Base-by-base conservation (phyloP, 1,140 invertebrate species). In the Drosophila fuyamai region DNA sequence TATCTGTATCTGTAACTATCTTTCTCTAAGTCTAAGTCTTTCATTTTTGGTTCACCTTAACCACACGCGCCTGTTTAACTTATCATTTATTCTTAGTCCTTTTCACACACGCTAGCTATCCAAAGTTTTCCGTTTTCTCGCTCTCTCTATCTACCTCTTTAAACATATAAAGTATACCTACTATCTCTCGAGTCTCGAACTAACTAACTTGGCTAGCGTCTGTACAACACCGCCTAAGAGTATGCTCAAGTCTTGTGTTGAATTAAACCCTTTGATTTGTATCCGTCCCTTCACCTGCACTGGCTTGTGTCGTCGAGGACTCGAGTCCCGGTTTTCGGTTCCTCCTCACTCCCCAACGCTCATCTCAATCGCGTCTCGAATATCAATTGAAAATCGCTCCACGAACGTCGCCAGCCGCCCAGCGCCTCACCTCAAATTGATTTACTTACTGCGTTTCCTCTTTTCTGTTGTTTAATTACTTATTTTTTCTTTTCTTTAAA, bases 221-320 rank as follows among this genome's bases (percentile, higher is more conserved):
- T 83, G 79, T 88, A 83, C 46, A 59, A 86, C 83, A 86, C 83
- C 79, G 83, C 83, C 79, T 83, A 51, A 59, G 66, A 79, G 61
- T 79, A 73, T 88, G 83, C 83, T 88, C 65, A 66, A 83, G 55
- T 72, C 13, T 72, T 72, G 9, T 38, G 50, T 82, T 71, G 36
- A 36, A 35, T 70, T 56, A 2, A 62, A 36, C 73, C 57, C 40
- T 23, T 58, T 56, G 40, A 57, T 59, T 81, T 83, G 27, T 48
- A 46, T 48, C 59, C 16, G 56, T 60, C 16, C 66, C 55, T n/a
- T 44, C 47, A 41, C 46, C 51, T 47, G 23, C 54, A 76, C 55
- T 54, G 54, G 43, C 53, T 66, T 61, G 57, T 53, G 58, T 38
- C 43, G 53, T 63, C 44, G 32, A 41, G 38, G 32, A 38, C 65